These are phyloP conservation scores for Neodiprion virginianus DNA, from an alignment of 1,140 invertebrate genomes.

Conservation along the genomic window DNA sequence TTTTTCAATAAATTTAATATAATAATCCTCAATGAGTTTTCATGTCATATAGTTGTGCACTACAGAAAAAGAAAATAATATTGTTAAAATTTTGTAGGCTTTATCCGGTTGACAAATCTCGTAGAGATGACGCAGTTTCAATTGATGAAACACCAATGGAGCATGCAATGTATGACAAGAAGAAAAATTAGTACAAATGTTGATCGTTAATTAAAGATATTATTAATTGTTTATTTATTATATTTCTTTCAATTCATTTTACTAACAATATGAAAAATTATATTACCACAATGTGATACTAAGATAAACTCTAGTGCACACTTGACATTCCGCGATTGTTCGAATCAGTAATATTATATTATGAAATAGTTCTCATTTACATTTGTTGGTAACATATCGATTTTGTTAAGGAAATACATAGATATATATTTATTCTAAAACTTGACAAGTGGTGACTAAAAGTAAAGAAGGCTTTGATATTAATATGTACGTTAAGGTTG, in stretches of 20 bases:
- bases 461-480: no score
- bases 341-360: no score
- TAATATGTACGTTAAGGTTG: no score
- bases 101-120: constrained; percentile 91
- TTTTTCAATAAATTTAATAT: constrained; percentile 13
- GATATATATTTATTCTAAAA: no score
- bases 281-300: no score
- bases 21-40: constrained; percentile 19
- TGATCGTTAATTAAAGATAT: no score
- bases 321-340: no score
- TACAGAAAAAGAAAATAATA: constrained; percentile 28
- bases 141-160: neutral
- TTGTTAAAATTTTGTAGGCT: constrained; percentile 69
- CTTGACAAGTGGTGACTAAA: no score
- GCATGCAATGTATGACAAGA: neutral
- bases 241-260: neutral
- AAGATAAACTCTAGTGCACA: no score
- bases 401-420: no score
- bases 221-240: neutral
- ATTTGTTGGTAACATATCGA: no score
- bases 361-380: no score
- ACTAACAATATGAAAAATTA: neutral
- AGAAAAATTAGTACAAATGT: neutral
- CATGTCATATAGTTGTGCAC: constrained; percentile 6
- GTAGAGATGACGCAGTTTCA: constrained; percentile 72